phyloP scores from a whole-genome alignment of 2,797 vertebrate genomes.

The Rhynchotus rufescens region DNA sequence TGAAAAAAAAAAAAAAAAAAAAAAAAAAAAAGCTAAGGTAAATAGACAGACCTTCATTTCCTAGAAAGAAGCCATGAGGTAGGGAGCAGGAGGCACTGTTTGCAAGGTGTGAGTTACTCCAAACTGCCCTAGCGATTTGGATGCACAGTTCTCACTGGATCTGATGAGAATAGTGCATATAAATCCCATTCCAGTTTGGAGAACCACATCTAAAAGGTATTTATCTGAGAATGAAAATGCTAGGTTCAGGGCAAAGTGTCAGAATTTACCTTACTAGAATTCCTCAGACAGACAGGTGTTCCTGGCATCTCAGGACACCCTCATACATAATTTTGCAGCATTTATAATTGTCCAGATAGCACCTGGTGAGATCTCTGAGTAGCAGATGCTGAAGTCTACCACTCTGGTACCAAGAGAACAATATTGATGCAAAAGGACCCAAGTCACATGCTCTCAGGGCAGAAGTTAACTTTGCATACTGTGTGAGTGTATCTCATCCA shows the following conservation, averaged over 20 bases:
- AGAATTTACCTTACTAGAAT: neutral
- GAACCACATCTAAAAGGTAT: neutral
- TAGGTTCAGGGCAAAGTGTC: neutral
- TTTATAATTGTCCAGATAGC: neutral
- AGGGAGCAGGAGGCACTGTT: neutral
- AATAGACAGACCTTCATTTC: neutral
- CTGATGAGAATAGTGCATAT: rapidly evolving
- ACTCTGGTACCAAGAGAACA: neutral
- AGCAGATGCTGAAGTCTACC: neutral
- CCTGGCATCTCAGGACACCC: neutral
- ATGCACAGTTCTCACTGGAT: neutral
- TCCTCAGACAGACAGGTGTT: neutral
- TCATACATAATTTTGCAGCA: neutral
- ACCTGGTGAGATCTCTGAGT: neutral
- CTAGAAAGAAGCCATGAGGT: neutral
- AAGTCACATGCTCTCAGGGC: neutral
- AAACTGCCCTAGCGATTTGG: neutral
- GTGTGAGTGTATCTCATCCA: neutral
- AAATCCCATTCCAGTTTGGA: neutral
- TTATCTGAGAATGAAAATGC: rapidly evolving
- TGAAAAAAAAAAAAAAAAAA: too few species aligned
- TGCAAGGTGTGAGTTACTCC: neutral
- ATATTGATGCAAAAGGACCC: neutral
- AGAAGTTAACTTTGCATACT: neutral
- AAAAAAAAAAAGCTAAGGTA: neutral